Percentiles rank a stretch among this genome's conserved stretches.
Conservation (phyloP, 2,888 invertebrate species). For the Antitype chi region DNA sequence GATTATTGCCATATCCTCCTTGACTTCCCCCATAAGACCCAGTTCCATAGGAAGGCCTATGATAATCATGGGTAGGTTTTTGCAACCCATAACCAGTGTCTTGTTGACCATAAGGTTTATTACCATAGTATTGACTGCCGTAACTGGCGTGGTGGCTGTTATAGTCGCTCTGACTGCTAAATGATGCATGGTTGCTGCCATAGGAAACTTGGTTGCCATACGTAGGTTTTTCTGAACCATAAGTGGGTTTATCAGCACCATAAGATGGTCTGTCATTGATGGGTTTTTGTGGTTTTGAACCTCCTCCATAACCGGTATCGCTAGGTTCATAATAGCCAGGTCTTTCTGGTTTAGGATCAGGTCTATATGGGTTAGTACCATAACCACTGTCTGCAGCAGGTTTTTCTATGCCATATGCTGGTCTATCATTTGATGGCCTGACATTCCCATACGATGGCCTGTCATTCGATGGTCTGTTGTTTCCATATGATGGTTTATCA, state of each 20-base stretch:
- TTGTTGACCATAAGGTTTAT: conserved; percentile 38
- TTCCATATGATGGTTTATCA: conserved; percentile 39
- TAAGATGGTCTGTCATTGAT: conserved; percentile 43
- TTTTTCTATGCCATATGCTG: conserved; percentile 35
- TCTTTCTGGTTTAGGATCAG: conserved; percentile 53
- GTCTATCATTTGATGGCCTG: conserved; percentile 39
- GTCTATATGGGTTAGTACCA: conserved; percentile 36
- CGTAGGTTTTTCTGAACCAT: conserved; percentile 35
- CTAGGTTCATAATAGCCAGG: conserved; percentile 45
- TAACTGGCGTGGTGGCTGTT: conserved; percentile 43
- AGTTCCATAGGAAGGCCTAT: conserved; percentile 38
- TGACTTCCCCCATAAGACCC: conserved; percentile 43
- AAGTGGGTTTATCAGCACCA: conserved; percentile 34
- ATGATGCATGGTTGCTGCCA: conserved; percentile 48
- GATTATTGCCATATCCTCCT: conserved; percentile 35
- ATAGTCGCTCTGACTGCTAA: conserved; percentile 43
- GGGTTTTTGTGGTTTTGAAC: conserved; percentile 54
- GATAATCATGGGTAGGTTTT: conserved; percentile 43
- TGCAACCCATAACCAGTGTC: conserved; percentile 51
- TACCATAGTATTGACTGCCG: conserved; percentile 38
- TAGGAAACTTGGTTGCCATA: conserved; percentile 48
- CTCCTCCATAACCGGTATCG: conserved; percentile 48
- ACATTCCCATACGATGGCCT: conserved; percentile 22
- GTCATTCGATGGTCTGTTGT: conserved; percentile 20
- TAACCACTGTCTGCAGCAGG: conserved; percentile 57